phyloP scores from a whole-genome alignment of 2,888 invertebrate genomes.

The Drosophila maculinotata region DNA sequence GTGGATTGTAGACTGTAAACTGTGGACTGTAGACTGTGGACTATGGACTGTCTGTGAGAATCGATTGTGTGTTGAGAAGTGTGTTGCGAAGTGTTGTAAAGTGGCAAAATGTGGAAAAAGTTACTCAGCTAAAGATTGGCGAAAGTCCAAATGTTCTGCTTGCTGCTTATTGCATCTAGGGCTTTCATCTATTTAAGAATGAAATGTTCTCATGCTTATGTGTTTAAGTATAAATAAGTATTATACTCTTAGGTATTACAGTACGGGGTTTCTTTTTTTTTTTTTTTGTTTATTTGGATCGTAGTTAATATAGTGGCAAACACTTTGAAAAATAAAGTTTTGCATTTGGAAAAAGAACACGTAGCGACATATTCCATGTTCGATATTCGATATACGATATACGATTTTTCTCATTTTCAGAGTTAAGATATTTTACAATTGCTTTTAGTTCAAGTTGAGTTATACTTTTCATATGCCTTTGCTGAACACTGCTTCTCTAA shows the following conservation, averaged over 20 bases:
- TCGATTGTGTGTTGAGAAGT: constrained; percentile 4
- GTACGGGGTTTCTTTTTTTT: constrained; percentile 26
- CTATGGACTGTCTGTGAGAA: constrained; percentile 24
- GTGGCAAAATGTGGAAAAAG: constrained; percentile 24
- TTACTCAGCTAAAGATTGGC: constrained; percentile 23
- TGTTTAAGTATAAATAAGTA: constrained; percentile 28
- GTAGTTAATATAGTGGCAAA: constrained; percentile 63
- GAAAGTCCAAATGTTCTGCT: constrained; percentile 32
- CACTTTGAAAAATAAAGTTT: constrained; percentile 77
- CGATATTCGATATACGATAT: constrained; percentile 21
- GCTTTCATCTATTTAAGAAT: constrained; percentile 29
- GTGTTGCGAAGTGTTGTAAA: constrained; percentile 9
- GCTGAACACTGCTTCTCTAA: constrained; percentile 23
- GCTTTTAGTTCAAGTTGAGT: constrained; percentile 63
- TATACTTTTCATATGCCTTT: constrained; percentile 29
- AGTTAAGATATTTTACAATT: constrained; percentile 69
- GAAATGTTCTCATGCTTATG: constrained; percentile 47
- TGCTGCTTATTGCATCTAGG: constrained; percentile 58
- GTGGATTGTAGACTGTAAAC: constrained; percentile 31
- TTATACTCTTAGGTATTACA: constrained; percentile 56
- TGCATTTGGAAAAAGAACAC: constrained; percentile 54
- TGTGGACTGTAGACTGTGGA: constrained; percentile 35
- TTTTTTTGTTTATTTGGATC: constrained; percentile 23
- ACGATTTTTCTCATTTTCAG: constrained; percentile 11
- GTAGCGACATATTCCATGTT: constrained; percentile 34